Evolutionary conservation across 1,140 invertebrate species (phyloP), one percentile per base, ranked within the genome.

Genomic region (Paraescarpia echinospica): DNA sequence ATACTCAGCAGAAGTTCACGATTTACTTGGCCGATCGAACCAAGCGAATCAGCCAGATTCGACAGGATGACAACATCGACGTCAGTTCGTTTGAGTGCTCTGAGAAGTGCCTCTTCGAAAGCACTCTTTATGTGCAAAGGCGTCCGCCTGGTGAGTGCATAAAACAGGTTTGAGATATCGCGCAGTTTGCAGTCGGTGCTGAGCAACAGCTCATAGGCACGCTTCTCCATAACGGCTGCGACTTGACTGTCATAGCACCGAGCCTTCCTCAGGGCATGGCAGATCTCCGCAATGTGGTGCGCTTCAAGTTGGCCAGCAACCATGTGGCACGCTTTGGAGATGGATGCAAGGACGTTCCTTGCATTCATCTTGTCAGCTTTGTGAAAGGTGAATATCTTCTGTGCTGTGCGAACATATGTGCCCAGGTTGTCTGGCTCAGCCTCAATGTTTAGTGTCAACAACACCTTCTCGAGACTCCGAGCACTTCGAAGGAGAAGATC

Each of bases 81-180:
- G 2, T 77, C 90, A 33, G 90, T 34, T 35, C 35, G 90, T 9
- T 90, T 34, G 18, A 90, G 90, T 4, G 34, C 35, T 12, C 14
- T 5, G n/a, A 35, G 90, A 34, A 90, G 90, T 33, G 90, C 90
- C 34, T 41, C 90, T 41, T 90, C 90, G n/a, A 90, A 90, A 31
- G 34, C 5, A 33, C 90, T 34, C 34, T 35, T 90, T 35, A 90
- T 41, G 34, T 90, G 12, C 27, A 14, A 35, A 9, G 90, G 27
- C 34, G 90, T 90, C 34, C 90, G 90, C 18, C 90, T 12, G 34
- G 90, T 90, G 18, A 90, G 35, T 41, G 90, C 90, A 90, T 90
- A 90, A 1, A 90, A 35, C 34, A 90, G 90, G 90, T 90, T 90
- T 33, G 90, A 35, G 35, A 90, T 41, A 4, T 90, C 90, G n/a